phyloP scores from a whole-genome alignment of 1,140 invertebrate species.

The Aphis craccivora region DNA sequence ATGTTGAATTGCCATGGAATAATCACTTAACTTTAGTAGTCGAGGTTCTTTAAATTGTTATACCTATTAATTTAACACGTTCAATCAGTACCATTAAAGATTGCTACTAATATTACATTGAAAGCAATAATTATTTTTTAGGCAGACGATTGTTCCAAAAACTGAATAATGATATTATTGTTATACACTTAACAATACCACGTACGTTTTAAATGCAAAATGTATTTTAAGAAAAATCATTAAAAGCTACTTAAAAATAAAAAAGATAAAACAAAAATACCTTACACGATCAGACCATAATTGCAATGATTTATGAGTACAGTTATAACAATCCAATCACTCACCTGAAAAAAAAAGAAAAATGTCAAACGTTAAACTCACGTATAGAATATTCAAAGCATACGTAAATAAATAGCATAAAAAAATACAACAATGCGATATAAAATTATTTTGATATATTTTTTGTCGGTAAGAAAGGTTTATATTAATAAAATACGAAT shows the following conservation, averaged over 20 bases:
- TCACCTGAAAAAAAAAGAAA: conserved; percentile 14
- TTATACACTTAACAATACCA: not conserved
- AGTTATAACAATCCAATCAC: not conserved
- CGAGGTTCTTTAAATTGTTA: not conserved
- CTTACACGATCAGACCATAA: not conserved
- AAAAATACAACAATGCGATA: not conserved
- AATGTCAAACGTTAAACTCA: not conserved
- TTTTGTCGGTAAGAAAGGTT: not conserved
- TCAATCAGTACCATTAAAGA: not conserved
- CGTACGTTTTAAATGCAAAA: not conserved
- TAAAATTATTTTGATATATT: not conserved
- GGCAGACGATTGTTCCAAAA: too few relatives aligned
- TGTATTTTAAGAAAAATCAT: not conserved
- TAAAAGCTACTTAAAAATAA: not conserved
- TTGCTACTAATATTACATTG: not conserved
- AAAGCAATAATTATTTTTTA: not conserved
- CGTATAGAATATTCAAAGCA: not conserved
- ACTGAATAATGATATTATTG: too few relatives aligned
- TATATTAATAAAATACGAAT: not conserved
- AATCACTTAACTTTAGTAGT: not conserved
- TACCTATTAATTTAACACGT: not conserved
- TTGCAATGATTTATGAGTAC: not conserved
- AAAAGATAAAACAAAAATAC: not conserved
- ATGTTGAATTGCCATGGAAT: not conserved
- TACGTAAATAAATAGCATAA: not conserved